Base-by-base conservation (phyloP, 2,888 invertebrate species). In the Mamestra brassicae region DNA sequence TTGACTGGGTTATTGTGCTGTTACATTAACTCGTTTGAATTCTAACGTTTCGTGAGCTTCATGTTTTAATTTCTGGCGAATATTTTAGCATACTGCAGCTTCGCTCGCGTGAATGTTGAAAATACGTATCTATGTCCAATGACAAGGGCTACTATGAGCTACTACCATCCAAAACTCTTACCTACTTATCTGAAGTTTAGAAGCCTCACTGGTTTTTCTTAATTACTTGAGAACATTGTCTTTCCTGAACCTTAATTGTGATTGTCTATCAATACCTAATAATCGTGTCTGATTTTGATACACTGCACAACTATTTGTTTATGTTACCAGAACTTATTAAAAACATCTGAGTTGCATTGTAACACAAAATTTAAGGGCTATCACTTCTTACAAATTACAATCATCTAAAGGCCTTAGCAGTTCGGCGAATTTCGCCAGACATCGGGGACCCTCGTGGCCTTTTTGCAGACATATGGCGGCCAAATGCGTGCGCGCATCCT, bases 391-490 rank as follows among this genome's bases (percentile, higher is more conserved):
- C 36, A 55, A 67, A 26, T 57, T 55, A 65, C 38, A 62, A 64
- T 52, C 34, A 64, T 57, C n/a, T 13, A 17, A 38, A 10, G 57
- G 54, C 78, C 74, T 74, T 79, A 76, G 79, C 58, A 13, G 77
- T 89, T 92, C 92, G 90, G 82, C 83, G 86, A 89, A 88, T 81
- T 90, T 90, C 91, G 92, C 82, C 85, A 78, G 79, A 76, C 81
- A 76, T 92, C 92, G 90, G 87, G 68, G 47, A 71, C 75, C 86
- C 89, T 90, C 86, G 86, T 83, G 72, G 75, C 85, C 85, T 92
- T 95, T 93, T 93, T 92, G 92, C 91, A 85, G 89, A 90, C 95
- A 95, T 93, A 87, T 95, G 95, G 92, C 90, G 81, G 85, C 92
- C 95, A 95, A 93, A 94, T 95, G 95, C 88, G 89, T 86, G 80